Base-by-base conservation (phyloP, 2,113 vertebrate genomes). In the Paradoxurus hermaphroditus region DNA sequence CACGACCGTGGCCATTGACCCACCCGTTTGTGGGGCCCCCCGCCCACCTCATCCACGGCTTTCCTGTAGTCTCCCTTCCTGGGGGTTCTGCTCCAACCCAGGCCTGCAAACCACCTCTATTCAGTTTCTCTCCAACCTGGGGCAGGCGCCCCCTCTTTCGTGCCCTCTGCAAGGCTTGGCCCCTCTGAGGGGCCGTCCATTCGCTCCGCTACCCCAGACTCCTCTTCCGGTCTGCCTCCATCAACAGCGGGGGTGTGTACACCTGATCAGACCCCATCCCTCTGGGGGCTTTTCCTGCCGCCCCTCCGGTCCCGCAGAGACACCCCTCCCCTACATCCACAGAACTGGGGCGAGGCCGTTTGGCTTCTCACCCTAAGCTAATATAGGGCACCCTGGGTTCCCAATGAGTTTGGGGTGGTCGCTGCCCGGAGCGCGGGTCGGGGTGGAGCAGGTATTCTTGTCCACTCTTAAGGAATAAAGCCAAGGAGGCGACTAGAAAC, bases 151-250 rank as follows among this genome's bases (percentile, higher is more conserved):
- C 63, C 23, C 31, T 12, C 21, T 31, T 1, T 44, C 21, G 21
- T 10, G 4, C 5, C 34, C 18, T 25, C n/a, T 39, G 15, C 79
- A 34, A 39, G 67, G 14, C 36, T 49, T 23, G 34, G 21, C 14
- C 53, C 27, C 49, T 83, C 9, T 4, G 13, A 68, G 0, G 27
- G 34, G 4, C 25, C 9, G 13, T 23, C 23, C 25, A 39, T 15
- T 29, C 31, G 10, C 49, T 39, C 8, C 1, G 3, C 4, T 1
- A 21, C 3, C 53, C 15, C 27, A 6, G 4, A 36, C 7, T 6
- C 44, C 8, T 10, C 13, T 23, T n/a, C n/a, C 63, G 14, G 4
- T 31, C 34, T 27, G 21, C 44, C 36, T 36, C 53, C 72, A 7
- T 10, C 51, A 53, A 4, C 67, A 36, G 51, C 65, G 5, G 34